phyloP scores from a whole-genome alignment of 2,797 vertebrate species.

The Esox lucius region DNA sequence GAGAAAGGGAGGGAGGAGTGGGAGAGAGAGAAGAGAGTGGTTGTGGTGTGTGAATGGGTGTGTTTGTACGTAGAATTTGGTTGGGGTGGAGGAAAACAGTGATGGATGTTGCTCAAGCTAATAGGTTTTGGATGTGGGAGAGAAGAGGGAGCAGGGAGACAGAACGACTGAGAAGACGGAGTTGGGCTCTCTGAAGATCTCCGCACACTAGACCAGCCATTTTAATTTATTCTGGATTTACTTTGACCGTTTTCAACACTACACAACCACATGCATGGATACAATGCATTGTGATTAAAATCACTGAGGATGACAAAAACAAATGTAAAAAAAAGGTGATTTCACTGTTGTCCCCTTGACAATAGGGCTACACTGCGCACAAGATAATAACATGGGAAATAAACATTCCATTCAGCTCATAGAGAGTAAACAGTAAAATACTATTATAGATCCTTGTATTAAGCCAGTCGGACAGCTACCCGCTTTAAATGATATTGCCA shows the following conservation, averaged over 20 bases:
- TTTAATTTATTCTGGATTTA: no score
- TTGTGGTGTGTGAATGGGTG: background rate
- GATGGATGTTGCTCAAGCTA: slow-evolving; percentile 60
- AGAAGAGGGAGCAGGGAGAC: slow-evolving; percentile 30
- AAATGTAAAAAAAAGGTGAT: no score
- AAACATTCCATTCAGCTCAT: no score
- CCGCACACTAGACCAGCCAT: slow-evolving; percentile 45
- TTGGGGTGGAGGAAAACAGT: slow-evolving; percentile 31
- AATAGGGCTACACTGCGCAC: no score
- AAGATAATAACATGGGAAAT: no score
- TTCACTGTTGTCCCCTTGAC: no score
- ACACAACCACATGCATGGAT: no score
- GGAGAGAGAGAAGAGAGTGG: slow-evolving; percentile 31
- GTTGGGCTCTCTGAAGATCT: slow-evolving; percentile 29
- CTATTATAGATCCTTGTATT: slow-evolving; percentile 22
- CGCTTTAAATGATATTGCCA: slow-evolving; percentile 71
- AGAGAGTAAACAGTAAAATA: no score
- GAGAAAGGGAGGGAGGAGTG: slow-evolving; percentile 44
- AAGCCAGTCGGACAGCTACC: slow-evolving; percentile 46
- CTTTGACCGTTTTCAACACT: no score
- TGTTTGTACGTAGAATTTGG: slow-evolving; percentile 18
- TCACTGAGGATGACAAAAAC: no score
- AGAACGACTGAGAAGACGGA: slow-evolving; percentile 16
- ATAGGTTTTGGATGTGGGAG: slow-evolving; percentile 51
- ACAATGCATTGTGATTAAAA: no score